Percentiles rank a stretch among this genome's conserved stretches.
These are phyloP conservation scores for Pipa parva DNA, from an alignment of 2,113 vertebrate species.

Conservation along the genomic window DNA sequence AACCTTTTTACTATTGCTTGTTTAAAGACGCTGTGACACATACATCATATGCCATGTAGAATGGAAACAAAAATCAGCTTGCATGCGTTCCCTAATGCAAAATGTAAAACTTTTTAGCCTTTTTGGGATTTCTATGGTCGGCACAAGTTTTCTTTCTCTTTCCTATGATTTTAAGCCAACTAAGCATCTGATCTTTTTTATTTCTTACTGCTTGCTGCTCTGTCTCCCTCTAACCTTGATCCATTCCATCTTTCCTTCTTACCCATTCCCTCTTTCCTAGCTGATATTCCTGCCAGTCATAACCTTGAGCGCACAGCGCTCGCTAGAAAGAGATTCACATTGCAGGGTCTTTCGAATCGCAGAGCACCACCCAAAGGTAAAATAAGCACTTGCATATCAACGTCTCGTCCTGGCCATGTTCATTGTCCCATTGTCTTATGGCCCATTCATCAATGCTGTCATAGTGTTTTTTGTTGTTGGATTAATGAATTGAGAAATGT, in stretches of 20 bases:
- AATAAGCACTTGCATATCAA: constrained; percentile 46
- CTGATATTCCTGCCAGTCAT: constrained; percentile 71
- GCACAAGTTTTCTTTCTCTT: constrained; percentile 45
- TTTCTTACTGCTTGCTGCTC: constrained; percentile 47
- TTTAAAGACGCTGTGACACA: no score
- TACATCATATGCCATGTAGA: no score
- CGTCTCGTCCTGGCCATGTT: constrained; percentile 46
- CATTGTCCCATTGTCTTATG: constrained; percentile 18
- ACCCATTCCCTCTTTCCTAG: constrained; percentile 68
- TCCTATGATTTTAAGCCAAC: no score
- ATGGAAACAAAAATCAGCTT: no score
- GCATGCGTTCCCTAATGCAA: no score
- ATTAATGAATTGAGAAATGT: no score
- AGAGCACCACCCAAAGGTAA: constrained; percentile 84
- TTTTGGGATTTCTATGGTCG: constrained; percentile 43
- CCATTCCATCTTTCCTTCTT: constrained; percentile 59
- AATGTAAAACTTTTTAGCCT: not conserved
- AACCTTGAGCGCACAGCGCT: constrained; percentile 72
- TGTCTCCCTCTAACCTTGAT: constrained; percentile 61
- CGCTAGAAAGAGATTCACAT: constrained; percentile 84
- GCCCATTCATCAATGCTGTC: no score
- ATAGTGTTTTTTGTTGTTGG: no score
- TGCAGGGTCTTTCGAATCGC: constrained; percentile 84
- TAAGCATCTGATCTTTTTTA: no score
- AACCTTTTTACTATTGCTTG: no score